Evolutionary conservation across 2,888 invertebrate species (phyloP).

Genomic region (Ganaspis brasiliensis): DNA sequence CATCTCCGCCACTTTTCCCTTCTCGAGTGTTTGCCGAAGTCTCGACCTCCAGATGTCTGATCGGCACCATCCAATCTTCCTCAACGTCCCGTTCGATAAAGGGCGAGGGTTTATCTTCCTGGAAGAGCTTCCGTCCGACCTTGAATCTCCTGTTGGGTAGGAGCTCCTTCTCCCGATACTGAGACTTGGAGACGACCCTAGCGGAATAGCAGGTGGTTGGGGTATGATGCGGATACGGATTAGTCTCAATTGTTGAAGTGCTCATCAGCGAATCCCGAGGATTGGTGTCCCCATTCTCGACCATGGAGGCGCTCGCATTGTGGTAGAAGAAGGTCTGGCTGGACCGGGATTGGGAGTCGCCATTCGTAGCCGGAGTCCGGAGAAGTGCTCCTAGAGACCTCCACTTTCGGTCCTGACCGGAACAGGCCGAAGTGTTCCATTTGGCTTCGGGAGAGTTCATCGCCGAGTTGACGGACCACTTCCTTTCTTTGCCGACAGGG

Average conservation of each 20-base stretch:
- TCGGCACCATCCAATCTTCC: conserved; percentile 51
- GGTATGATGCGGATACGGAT: conserved; percentile 49
- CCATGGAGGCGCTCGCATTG: conserved; percentile 75
- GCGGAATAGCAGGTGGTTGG: conserved; percentile 67
- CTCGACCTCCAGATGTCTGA: conserved; percentile 53
- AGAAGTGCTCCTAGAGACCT: conserved; percentile 80
- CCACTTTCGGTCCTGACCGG: conserved; percentile 79
- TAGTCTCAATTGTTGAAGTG: conserved; percentile 31
- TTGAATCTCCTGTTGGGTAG: conserved; percentile 66
- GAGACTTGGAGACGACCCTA: conserved; percentile 67
- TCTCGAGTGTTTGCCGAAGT: conserved; percentile 52
- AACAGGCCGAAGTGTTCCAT: conserved; percentile 71
- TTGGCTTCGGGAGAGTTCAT: conserved; percentile 68
- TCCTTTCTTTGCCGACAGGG: conserved; percentile 65
- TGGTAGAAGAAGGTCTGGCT: conserved; percentile 71
- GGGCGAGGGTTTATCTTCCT: conserved; percentile 65
- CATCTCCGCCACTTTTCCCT: conserved; percentile 53
- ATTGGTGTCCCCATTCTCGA: conserved; percentile 64
- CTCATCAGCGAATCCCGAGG: conserved; percentile 45
- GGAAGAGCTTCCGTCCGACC: conserved; percentile 73
- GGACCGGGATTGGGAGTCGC: conserved; percentile 66
- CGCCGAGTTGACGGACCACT: conserved; percentile 71
- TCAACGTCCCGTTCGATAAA: conserved; percentile 58
- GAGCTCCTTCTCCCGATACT: conserved; percentile 67
- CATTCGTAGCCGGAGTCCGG: conserved; percentile 69